These are phyloP conservation scores for Catharus fuscescens DNA, from an alignment of 2,113 vertebrate species.

Conservation along the genomic window DNA sequence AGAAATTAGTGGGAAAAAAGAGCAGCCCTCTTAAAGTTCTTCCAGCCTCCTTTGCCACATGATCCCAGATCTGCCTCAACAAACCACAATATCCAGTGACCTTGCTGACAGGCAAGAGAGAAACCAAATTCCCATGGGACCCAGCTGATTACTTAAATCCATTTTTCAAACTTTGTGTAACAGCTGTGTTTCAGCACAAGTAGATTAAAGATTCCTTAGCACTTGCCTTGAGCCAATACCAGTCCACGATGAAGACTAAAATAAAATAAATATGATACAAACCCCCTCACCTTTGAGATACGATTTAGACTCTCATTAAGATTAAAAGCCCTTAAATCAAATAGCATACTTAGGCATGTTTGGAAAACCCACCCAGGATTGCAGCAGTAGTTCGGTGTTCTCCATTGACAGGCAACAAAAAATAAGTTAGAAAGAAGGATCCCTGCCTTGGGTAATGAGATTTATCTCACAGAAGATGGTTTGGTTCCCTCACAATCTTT, in stretches of 20 bases:
- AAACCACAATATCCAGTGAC: background rate
- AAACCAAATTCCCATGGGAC: background rate
- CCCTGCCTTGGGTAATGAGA: background rate
- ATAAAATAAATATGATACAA: background rate
- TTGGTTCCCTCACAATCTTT: background rate
- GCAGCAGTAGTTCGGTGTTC: background rate
- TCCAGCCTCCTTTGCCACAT: background rate
- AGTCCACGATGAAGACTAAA: background rate
- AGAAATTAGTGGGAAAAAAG: background rate
- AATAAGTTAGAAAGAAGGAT: background rate
- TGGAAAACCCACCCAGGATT: background rate
- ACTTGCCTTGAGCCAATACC: background rate
- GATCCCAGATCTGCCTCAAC: background rate
- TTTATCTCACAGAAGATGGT: background rate
- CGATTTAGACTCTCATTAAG: fast-evolving
- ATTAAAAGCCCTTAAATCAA: background rate
- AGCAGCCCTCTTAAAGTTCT: background rate
- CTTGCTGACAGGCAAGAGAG: background rate
- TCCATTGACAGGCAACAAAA: background rate
- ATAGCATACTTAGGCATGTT: background rate
- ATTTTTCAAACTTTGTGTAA: background rate
- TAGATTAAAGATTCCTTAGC: background rate
- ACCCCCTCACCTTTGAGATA: background rate
- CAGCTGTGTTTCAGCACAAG: background rate
- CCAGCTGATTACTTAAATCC: background rate